These are phyloP conservation scores for Synergus itoensis DNA, from an alignment of 2,888 invertebrate species.

Conservation along the genomic window DNA sequence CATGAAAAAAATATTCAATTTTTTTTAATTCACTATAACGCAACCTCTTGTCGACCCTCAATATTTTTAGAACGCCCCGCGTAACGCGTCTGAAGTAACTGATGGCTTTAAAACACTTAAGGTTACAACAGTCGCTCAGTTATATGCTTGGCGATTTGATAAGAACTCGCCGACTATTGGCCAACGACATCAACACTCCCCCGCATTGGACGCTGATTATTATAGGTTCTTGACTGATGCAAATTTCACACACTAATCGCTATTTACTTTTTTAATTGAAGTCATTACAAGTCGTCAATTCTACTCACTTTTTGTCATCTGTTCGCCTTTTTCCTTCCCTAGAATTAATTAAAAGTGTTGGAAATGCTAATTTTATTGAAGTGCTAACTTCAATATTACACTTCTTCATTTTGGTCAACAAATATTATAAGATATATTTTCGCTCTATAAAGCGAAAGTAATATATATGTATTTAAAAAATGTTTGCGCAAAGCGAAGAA, in stretches of 20 bases:
- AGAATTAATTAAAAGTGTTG: too few species aligned
- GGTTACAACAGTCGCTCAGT: conserved; percentile 56
- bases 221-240: neutral
- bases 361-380: too few species aligned
- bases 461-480: too few species aligned
- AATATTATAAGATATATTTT: too few species aligned
- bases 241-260: neutral
- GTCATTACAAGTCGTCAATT: too few species aligned
- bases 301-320: too few species aligned
- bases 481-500: too few species aligned
- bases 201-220: neutral
- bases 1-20: neutral
- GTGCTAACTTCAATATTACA: too few species aligned
- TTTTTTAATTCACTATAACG: neutral
- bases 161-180: conserved; percentile 59
- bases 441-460: too few species aligned
- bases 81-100: conserved; percentile 40
- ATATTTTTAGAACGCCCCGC: conserved; percentile 1
- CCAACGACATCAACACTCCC: conserved; percentile 44
- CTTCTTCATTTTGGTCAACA: too few species aligned
- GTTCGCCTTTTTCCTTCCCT: too few species aligned
- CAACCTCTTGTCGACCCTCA: conserved; percentile 29
- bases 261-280: neutral
- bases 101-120: conserved; percentile 39
- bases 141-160: conserved; percentile 59